Percentiles rank a stretch among this genome's conserved stretches.
phyloP scores from a whole-genome alignment of 1,140 invertebrate species.

The Hesperophylax magnus region DNA sequence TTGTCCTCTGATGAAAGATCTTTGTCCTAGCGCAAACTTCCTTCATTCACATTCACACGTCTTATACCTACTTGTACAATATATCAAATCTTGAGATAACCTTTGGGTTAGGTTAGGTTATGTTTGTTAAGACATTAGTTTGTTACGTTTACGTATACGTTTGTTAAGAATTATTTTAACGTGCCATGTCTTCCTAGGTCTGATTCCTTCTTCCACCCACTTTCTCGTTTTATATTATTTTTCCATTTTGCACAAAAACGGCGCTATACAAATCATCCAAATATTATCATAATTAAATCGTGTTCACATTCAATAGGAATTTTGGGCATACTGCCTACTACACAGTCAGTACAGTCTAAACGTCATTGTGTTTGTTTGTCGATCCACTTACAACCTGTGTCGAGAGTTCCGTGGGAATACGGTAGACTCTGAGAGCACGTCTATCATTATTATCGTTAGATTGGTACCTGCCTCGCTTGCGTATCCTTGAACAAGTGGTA shows the following conservation, averaged over 20 bases:
- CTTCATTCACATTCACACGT: too few species aligned
- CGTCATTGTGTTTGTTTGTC: neutral
- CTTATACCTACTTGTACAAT: neutral
- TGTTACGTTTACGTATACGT: too few species aligned
- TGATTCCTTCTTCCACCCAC: neutral
- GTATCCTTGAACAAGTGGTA: conserved; percentile 3
- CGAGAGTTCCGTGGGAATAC: neutral
- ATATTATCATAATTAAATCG: too few species aligned
- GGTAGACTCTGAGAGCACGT: neutral
- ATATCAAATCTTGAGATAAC: neutral
- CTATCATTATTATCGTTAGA: neutral
- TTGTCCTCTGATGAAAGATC: too few species aligned
- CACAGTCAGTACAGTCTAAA: too few species aligned
- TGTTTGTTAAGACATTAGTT: too few species aligned
- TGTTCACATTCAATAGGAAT: neutral
- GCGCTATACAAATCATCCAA: too few species aligned
- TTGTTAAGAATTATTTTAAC: neutral
- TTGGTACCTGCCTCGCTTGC: neutral
- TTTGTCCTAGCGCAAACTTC: too few species aligned
- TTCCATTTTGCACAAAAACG: neutral
- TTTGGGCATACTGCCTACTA: neutral
- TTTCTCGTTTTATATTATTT: neutral
- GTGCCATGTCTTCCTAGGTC: neutral
- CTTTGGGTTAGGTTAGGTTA: too few species aligned
- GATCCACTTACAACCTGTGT: neutral